Evolutionary conservation across 2,888 invertebrate genomes (phyloP).

Genomic region (Drosophila robusta): DNA sequence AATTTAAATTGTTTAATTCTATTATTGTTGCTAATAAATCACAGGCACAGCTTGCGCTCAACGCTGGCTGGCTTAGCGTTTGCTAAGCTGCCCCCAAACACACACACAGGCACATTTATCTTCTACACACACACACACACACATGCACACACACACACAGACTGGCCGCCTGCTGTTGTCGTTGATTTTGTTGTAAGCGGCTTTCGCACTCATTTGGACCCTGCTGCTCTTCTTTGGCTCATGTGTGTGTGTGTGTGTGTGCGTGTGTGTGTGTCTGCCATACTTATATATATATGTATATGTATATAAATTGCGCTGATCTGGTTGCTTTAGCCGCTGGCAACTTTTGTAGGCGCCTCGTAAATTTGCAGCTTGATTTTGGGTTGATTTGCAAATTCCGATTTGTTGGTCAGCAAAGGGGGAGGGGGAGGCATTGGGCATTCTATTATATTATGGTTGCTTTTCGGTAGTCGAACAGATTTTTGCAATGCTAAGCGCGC

Average conservation of each 20-base stretch:
- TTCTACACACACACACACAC: constrained; percentile 37
- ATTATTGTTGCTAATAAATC: constrained; percentile 83
- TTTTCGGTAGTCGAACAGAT: constrained; percentile 18
- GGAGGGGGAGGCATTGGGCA: constrained; percentile 3
- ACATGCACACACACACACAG: background rate
- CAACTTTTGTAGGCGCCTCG: constrained; percentile 53
- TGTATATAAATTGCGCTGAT: constrained; percentile 70
- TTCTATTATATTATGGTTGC: constrained; percentile 23
- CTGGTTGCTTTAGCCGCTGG: constrained; percentile 53
- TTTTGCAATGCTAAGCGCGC: constrained; percentile 21
- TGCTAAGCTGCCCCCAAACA: constrained; percentile 65
- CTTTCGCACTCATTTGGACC: constrained; percentile 62
- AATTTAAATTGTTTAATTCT: constrained; percentile 84
- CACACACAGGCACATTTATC: constrained; percentile 69
- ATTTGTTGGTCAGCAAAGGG: constrained; percentile 15
- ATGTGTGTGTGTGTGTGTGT: background rate
- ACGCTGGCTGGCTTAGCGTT: constrained; percentile 76
- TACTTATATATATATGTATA: constrained; percentile 12
- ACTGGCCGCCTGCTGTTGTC: constrained; percentile 50
- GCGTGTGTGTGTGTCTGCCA: constrained; percentile 5
- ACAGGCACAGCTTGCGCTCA: constrained; percentile 78
- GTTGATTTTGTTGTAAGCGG: constrained; percentile 70
- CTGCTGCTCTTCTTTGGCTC: constrained; percentile 11
- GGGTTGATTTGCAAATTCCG: constrained; percentile 58
- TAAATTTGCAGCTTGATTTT: constrained; percentile 69